Conservation (phyloP, 1,140 invertebrate species). For the Vanessa tameamea region DNA sequence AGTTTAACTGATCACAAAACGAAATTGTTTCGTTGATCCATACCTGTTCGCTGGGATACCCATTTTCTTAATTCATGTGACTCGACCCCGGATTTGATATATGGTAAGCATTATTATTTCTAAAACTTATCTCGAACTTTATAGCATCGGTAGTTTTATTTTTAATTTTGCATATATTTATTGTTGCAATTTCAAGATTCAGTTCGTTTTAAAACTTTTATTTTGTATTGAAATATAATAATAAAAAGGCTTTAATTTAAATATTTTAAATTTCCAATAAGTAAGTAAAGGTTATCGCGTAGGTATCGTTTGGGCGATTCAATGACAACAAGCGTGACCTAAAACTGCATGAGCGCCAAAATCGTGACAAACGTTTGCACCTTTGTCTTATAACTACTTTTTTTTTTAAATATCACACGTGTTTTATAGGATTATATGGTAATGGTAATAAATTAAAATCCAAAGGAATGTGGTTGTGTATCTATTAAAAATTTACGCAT, state of each 20-base stretch:
- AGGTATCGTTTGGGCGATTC: constrained; percentile 25
- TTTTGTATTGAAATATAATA: neutral
- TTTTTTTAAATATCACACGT: neutral
- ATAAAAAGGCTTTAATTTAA: neutral
- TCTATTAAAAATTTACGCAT: constrained; percentile 35
- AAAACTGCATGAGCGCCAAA: constrained; percentile 21
- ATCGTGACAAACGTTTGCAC: neutral
- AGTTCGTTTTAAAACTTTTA: neutral
- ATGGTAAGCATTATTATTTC: constrained; percentile 57
- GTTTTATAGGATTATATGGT: neutral
- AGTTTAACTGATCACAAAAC: constrained; percentile 25
- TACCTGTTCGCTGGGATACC: constrained; percentile 4
- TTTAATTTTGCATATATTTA: neutral
- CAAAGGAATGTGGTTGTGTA: constrained; percentile 44
- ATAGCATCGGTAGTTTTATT: neutral
- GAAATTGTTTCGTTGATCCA: constrained; percentile 8
- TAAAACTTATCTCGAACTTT: neutral
- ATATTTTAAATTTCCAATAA: constrained; percentile 18
- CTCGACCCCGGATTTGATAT: constrained; percentile 56
- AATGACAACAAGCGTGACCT: constrained; percentile 24
- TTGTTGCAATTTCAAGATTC: neutral
- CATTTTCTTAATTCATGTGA: constrained; percentile 45
- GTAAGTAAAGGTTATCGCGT: constrained; percentile 31
- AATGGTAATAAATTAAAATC: constrained; percentile 48
- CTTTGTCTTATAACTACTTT: neutral